Percentiles rank a stretch among this genome's conserved stretches.
Conservation (phyloP, 1,140 invertebrate species). For the Melanaphis sacchari region DNA sequence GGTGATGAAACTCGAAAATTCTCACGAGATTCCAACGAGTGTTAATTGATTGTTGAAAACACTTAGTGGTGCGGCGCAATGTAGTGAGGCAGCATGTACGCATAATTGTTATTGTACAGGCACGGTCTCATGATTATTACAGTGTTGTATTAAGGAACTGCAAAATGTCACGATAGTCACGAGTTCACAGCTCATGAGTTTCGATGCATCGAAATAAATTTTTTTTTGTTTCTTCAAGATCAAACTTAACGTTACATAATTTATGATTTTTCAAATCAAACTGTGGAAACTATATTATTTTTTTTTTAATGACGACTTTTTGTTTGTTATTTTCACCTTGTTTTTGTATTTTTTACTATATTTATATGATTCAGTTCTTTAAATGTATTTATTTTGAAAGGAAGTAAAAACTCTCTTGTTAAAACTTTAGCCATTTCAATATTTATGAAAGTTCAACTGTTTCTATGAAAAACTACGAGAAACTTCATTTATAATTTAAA, state of each 20-base stretch:
- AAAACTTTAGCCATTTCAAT: not conserved
- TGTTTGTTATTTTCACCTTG: conserved; percentile 1
- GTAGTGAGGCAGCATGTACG: not conserved
- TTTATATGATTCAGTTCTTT: not conserved
- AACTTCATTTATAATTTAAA: not conserved
- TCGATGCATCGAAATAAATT: not conserved
- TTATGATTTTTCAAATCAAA: not conserved
- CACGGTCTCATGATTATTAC: not conserved
- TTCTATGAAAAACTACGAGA: not conserved
- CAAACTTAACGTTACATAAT: not conserved
- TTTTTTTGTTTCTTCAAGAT: not conserved
- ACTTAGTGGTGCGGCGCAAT: not conserved
- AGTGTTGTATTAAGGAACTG: not conserved
- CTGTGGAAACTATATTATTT: not conserved
- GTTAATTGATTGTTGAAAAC: not conserved
- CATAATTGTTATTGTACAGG: not conserved
- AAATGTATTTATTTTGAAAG: not conserved
- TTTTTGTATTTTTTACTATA: not conserved
- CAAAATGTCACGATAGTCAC: not conserved
- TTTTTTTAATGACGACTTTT: not conserved
- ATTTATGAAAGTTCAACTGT: not conserved
- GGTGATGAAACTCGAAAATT: not conserved
- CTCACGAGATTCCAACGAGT: not conserved
- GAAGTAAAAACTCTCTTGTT: not conserved
- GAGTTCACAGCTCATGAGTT: not conserved